Evolutionary conservation across 2,888 invertebrate species (phyloP).

Genomic region (Ophion ventricosus): DNA sequence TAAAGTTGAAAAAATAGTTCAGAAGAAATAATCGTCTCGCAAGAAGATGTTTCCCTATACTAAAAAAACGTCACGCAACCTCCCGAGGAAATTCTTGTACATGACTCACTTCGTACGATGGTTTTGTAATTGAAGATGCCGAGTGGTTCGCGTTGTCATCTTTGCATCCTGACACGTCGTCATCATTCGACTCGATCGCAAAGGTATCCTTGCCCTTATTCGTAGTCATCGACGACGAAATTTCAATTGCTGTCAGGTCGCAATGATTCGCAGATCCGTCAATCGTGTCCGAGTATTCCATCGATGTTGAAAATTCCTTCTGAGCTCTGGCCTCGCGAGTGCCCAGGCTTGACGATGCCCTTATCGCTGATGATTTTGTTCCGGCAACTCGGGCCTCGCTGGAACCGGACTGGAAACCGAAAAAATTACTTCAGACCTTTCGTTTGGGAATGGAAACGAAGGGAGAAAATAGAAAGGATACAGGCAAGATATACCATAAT

Average conservation of each 20-base stretch:
- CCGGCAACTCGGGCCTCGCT: conserved; percentile 68
- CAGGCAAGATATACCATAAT: too few species aligned
- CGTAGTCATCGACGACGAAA: conserved; percentile 54
- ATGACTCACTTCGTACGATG: conserved; percentile 70
- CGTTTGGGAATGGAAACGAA: too few species aligned
- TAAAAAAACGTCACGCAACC: too few species aligned
- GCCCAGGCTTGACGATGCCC: conserved; percentile 60
- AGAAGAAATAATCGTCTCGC: too few species aligned
- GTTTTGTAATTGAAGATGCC: conserved; percentile 68
- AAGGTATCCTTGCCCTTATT: conserved; percentile 68
- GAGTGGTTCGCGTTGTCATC: conserved; percentile 63
- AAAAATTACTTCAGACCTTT: conserved; percentile 19
- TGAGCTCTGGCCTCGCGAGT: conserved; percentile 62
- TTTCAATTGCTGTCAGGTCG: conserved; percentile 67
- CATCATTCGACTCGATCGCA: conserved; percentile 69
- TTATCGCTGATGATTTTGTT: conserved; percentile 59
- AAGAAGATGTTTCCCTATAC: too few species aligned
- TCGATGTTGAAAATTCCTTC: conserved; percentile 63
- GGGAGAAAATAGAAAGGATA: too few species aligned
- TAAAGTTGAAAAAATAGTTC: too few species aligned
- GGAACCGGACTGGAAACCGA: conserved; percentile 14
- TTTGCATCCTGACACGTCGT: conserved; percentile 55
- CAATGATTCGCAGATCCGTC: conserved; percentile 67
- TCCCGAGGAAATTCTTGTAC: too few species aligned
- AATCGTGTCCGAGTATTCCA: conserved; percentile 61